phyloP scores from a whole-genome alignment of 2,888 invertebrate genomes.

The Agrypnus murinus region DNA sequence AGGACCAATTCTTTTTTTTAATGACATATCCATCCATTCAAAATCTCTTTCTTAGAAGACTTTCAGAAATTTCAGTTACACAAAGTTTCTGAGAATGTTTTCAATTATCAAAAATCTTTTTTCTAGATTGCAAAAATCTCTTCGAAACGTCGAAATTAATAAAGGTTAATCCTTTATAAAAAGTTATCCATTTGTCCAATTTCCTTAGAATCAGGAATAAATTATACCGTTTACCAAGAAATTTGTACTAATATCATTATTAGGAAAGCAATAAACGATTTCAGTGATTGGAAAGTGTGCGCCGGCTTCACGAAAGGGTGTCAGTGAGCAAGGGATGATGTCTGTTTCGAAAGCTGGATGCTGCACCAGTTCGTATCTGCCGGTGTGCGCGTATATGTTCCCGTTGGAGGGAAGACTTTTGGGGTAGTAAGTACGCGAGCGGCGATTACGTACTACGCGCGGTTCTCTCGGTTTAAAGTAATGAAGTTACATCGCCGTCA shows the following conservation, averaged over 20 bases:
- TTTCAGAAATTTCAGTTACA: too few species aligned
- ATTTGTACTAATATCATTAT: conserved; percentile 35
- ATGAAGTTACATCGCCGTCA: conserved; percentile 1
- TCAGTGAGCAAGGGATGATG: conserved; percentile 59
- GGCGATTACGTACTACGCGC: conserved; percentile 33
- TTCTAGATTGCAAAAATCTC: too few species aligned
- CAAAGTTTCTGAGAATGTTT: too few species aligned
- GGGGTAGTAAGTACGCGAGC: conserved; percentile 1
- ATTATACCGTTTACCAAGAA: conserved; percentile 5
- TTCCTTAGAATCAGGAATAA: background rate
- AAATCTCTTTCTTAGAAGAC: too few species aligned
- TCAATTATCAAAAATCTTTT: too few species aligned
- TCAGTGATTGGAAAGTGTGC: conserved; percentile 43
- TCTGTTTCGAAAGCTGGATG: conserved; percentile 60
- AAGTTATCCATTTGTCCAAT: background rate
- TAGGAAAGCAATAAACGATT: conserved; percentile 46
- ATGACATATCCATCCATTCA: too few species aligned
- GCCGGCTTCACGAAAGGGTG: conserved; percentile 54
- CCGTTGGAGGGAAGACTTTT: conserved; percentile 12
- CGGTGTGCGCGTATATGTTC: conserved; percentile 54
- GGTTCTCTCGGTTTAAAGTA: background rate
- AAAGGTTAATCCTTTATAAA: background rate
- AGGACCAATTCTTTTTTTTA: too few species aligned
- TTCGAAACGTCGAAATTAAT: background rate
- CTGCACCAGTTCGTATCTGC: conserved; percentile 61